phyloP scores from a whole-genome alignment of 1,140 invertebrate genomes.

The Pogonus chalceus region DNA sequence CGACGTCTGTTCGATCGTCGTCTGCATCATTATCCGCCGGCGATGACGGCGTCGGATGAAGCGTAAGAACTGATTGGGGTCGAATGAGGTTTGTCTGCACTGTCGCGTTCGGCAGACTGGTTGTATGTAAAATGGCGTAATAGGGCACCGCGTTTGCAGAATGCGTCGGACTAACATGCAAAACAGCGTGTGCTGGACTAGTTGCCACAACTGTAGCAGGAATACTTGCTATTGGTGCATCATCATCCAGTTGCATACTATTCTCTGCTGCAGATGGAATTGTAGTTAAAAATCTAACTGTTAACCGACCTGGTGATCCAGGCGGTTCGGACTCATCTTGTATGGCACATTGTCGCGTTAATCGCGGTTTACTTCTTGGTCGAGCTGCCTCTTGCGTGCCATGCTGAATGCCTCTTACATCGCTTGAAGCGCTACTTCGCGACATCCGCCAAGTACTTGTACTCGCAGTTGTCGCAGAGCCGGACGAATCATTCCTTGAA shows the following conservation, averaged over 20 bases:
- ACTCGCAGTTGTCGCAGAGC: slow-evolving; percentile 72
- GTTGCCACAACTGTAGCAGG: background rate
- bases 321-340: slow-evolving; percentile 43
- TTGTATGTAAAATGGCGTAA: background rate
- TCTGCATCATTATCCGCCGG: background rate
- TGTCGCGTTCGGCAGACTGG: background rate
- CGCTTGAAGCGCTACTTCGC: slow-evolving; percentile 57
- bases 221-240: background rate
- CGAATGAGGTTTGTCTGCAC: background rate
- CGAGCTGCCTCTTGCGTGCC: slow-evolving; percentile 16
- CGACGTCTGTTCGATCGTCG: background rate
- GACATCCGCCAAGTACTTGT: slow-evolving; percentile 78
- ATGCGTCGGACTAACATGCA: background rate
- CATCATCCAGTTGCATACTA: slow-evolving; percentile 60
- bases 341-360: slow-evolving; percentile 66
- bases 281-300: slow-evolving; percentile 57
- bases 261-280: slow-evolving; percentile 75
- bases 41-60: background rate
- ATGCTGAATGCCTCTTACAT: slow-evolving; percentile 16
- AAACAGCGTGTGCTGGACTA: background rate
- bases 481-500: slow-evolving; percentile 79
- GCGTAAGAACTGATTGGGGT: background rate
- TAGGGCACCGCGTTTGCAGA: background rate
- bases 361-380: slow-evolving; percentile 48
- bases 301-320: slow-evolving; percentile 46